Base-by-base conservation (phyloP, 2,797 vertebrate genomes). In the Acridotheres tristis region DNA sequence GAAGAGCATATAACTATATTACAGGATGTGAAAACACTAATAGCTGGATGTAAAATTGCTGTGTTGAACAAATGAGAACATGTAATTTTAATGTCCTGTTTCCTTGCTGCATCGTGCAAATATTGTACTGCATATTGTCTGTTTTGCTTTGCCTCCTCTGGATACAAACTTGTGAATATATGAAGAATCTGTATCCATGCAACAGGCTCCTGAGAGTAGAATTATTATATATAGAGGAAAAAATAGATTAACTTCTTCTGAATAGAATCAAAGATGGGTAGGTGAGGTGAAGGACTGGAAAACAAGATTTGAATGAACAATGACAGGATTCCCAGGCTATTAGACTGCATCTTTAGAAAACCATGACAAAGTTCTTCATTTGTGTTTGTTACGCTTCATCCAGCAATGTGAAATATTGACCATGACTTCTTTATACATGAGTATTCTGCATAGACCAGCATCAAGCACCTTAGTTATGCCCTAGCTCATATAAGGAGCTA, bases 401-500 rank as follows among this genome's bases (percentile, higher is more conserved):
- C 91, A 86, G 74, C 77, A 96, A 81, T 59, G 67, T 93, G 91
- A 92, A 96, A 92, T 93, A 96, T 65, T 93, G 93, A 74, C 75
- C 92, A 78, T 92, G 88, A 81, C 87, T 92, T 83, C 81, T 90
- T 95, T 78, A 92, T 94, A 83, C 43, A 18, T 36, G 73, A 89
- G 22, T 86, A 57, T 95, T 95, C 91, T 93, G 87, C 94, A 89
- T 21, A 92, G 91, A 90, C 92, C 85, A 91, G 94, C 92, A 86
- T 88, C 88, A 88, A 81, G 62, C 45, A 93, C 73, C 82, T 91
- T 83, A 81, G 88, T 91, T 92, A 88, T 85, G 84, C 34, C n/a
- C 45, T 73, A 75, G 36, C 82, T 90, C 69, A 36, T 67, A 73
- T 79, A 88, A 81, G 82, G 69, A 92, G 67, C 66, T 93, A 93